Evolutionary conservation across 2,797 vertebrate genomes (phyloP), one percentile per base, ranked within the genome.

Genomic region (Coregonus suidteri): DNA sequence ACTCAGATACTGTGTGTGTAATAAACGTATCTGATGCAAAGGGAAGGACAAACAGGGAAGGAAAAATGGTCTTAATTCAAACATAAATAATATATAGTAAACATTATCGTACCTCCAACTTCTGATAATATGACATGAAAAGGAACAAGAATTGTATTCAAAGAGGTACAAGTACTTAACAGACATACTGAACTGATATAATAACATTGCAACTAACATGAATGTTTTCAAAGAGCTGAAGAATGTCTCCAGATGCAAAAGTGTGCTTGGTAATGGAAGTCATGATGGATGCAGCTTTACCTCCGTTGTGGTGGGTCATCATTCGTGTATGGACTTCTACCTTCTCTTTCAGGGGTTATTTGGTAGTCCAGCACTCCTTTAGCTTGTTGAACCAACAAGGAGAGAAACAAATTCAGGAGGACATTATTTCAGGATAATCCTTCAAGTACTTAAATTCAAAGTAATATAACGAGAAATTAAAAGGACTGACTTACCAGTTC

Each of bases 401-500:
- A 66, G 4, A 66, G 64, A 66, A 34, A 66, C 20, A 0, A 34
- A 34, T 35, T 34, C 66, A 67, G 65, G 5, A 37, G 31, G 31
- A 67, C 31, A 67, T 67, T 67, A 67, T 34, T 66, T 31, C 18
- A 59, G 56, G 6, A 34, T 15, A 34, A 4, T 14, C 64, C 64
- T 66, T 18, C 56, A 59, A 34, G 30, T 59, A 7, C 18, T 59
- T 20, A 59, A 59, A 59, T 68, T n/a, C 6, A n/a, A 6, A 59
- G n/a, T 0, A 52, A 0, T 71, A 18, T 34, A 56, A 18, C 18
- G 15, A 31, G 7, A 75, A n/a, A 53, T n/a, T 35, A 2, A 53
- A 35, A 6, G n/a, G 18, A 71, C 59, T 71, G 62, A 20, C 76
- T 77, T 62, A 81, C 79, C 78, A 7, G 47, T 73, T 1, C 0